Percentiles rank a stretch among this genome's conserved stretches.
Conservation (phyloP, 2,888 invertebrate genomes). For the Cataglyphis livida region DNA sequence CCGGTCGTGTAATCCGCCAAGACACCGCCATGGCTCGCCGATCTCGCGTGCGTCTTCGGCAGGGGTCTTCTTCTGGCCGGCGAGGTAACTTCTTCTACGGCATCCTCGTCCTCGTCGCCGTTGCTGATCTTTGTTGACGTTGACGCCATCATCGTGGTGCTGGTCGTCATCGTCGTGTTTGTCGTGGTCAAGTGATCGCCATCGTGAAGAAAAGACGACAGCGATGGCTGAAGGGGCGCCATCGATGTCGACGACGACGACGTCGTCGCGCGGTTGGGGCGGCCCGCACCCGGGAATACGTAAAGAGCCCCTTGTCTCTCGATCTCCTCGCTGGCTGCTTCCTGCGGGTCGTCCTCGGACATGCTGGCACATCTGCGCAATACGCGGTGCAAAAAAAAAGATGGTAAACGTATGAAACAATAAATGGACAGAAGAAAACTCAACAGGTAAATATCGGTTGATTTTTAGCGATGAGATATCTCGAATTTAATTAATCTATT, state of each 20-base stretch:
- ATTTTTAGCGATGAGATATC: not conserved
- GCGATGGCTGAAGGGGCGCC: conserved; percentile 15
- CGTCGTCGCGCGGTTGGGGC: conserved; percentile 65
- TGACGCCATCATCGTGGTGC: conserved; percentile 48
- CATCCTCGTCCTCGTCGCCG: conserved; percentile 63
- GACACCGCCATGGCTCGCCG: conserved; percentile 94
- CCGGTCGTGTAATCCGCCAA: conserved; percentile 84
- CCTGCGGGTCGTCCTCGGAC: conserved; percentile 89
- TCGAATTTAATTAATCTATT: not conserved
- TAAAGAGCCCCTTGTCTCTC: conserved; percentile 82
- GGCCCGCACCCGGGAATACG: conserved; percentile 82
- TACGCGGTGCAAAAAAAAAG: not conserved
- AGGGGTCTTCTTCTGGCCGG: conserved; percentile 59
- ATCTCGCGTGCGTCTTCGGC: conserved; percentile 89
- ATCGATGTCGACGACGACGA: conserved; percentile 60
- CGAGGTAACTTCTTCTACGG: conserved; percentile 63
- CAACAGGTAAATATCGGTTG: not conserved
- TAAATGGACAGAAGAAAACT: conserved; percentile 9
- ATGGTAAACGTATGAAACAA: not conserved
- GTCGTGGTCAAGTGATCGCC: conserved; percentile 32
- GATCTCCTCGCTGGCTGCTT: conserved; percentile 82
- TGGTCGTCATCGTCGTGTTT: conserved; percentile 13
- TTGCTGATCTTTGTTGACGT: conserved; percentile 54
- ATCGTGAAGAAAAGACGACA: conserved; percentile 18
- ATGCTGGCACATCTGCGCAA: conserved; percentile 88